phyloP scores from a whole-genome alignment of 2,113 vertebrate species.

The Ancistrus triradiatus region DNA sequence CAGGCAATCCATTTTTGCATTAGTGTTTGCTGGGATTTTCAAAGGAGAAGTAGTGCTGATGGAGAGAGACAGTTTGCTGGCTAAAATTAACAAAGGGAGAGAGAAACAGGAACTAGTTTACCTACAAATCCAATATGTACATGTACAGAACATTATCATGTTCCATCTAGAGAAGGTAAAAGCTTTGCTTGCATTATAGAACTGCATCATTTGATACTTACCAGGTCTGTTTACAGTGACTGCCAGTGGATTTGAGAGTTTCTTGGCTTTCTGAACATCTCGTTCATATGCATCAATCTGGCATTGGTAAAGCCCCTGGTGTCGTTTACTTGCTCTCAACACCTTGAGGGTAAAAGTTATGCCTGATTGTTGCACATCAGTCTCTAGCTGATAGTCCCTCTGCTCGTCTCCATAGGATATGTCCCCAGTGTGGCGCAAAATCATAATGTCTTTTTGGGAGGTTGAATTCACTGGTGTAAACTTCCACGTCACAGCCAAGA shows the following conservation, averaged over 20 bases:
- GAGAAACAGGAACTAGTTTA: not conserved
- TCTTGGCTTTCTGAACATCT: slow-evolving; percentile 24
- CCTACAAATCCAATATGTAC: too few species aligned
- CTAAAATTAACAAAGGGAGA: slow-evolving; percentile 14
- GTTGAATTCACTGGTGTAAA: slow-evolving; percentile 49
- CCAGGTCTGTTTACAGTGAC: slow-evolving; percentile 71
- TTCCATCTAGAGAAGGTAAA: too few species aligned
- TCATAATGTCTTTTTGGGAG: slow-evolving; percentile 56
- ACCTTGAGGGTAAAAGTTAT: slow-evolving; percentile 62
- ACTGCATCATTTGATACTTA: slow-evolving; percentile 53
- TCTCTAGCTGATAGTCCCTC: slow-evolving; percentile 63
- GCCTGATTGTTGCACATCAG: not conserved
- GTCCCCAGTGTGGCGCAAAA: slow-evolving; percentile 52
- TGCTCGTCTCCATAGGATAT: slow-evolving; percentile 63
- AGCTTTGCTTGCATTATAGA: too few species aligned
- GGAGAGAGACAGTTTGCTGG: slow-evolving; percentile 51
- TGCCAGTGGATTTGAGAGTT: slow-evolving; percentile 60
- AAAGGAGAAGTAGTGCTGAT: not conserved
- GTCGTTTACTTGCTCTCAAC: slow-evolving; percentile 36
- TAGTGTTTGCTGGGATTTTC: slow-evolving; percentile 24
- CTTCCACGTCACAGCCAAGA: slow-evolving; percentile 64
- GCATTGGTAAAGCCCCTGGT: slow-evolving; percentile 72
- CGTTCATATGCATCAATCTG: slow-evolving; percentile 62
- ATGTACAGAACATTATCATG: too few species aligned
- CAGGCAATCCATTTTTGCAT: slow-evolving; percentile 56